These are phyloP conservation scores for Natrix natrix DNA, from an alignment of 2,797 vertebrate species.

Conservation along the genomic window DNA sequence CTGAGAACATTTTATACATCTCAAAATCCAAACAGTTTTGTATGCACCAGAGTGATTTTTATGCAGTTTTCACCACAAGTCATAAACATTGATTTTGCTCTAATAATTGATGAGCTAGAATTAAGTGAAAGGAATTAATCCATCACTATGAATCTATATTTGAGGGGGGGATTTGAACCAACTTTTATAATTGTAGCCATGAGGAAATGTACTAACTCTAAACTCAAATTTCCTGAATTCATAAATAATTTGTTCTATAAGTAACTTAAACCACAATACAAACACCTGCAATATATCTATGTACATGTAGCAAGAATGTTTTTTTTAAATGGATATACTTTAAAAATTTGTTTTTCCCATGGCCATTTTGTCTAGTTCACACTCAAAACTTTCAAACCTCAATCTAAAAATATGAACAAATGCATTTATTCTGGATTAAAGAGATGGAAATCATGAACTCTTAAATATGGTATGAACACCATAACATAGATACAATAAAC, in stretches of 20 bases:
- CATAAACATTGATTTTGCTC: background rate
- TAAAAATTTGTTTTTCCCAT: background rate
- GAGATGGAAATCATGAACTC: background rate
- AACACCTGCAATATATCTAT: background rate
- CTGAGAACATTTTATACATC: background rate
- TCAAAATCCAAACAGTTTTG: background rate
- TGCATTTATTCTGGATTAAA: background rate
- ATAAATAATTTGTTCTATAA: background rate
- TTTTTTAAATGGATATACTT: background rate
- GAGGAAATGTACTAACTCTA: background rate
- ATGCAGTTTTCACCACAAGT: background rate
- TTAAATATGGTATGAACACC: background rate
- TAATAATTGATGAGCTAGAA: background rate
- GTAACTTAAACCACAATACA: background rate
- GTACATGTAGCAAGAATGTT: background rate
- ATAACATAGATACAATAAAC: background rate
- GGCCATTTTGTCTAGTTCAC: background rate
- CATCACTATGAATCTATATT: background rate
- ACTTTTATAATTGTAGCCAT: background rate
- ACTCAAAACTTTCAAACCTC: background rate
- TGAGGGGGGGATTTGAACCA: background rate
- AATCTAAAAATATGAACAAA: background rate
- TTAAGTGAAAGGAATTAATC: background rate
- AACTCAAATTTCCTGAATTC: background rate
- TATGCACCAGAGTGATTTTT: background rate